Percentiles rank a stretch among this genome's conserved stretches.
phyloP scores from a whole-genome alignment of 35 echinoderm and acorn worm species.

The Apostichopus californicus region DNA sequence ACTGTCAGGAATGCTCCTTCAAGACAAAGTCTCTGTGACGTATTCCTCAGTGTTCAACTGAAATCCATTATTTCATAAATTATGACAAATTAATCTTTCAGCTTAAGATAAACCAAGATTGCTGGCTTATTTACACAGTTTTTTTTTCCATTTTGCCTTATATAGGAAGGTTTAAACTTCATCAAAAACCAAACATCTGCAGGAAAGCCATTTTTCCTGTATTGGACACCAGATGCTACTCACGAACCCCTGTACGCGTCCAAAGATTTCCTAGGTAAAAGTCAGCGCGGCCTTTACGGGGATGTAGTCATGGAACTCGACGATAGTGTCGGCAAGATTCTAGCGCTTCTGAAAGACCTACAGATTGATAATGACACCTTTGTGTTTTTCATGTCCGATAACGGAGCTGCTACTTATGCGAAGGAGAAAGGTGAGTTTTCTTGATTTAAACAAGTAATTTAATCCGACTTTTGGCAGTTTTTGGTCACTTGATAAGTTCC shows the following conservation, averaged over 20 bases:
- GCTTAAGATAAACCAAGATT: neutral
- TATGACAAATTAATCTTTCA: neutral
- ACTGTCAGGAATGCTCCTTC: too few species aligned
- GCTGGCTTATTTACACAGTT: too few species aligned
- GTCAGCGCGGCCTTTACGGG: slow-evolving; percentile 63
- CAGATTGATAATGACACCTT: slow-evolving; percentile 69
- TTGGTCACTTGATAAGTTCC: too few species aligned
- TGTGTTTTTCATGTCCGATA: slow-evolving; percentile 67
- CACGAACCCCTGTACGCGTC: slow-evolving; percentile 64
- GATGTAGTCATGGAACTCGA: slow-evolving; percentile 67
- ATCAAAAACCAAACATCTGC: slow-evolving; percentile 33
- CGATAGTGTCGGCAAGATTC: slow-evolving; percentile 57
- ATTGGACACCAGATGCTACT: slow-evolving; percentile 71
- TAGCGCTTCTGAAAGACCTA: slow-evolving; percentile 40
- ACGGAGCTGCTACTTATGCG: slow-evolving; percentile 62
- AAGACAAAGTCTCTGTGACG: too few species aligned
- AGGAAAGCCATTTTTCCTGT: slow-evolving; percentile 60
- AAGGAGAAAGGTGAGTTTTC: slow-evolving; percentile 32
- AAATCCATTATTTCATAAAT: too few species aligned
- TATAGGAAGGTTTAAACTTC: slow-evolving; percentile 59
- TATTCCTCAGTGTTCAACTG: too few species aligned
- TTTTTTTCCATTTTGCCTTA: too few species aligned
- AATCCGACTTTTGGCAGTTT: too few species aligned
- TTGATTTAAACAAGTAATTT: too few species aligned
- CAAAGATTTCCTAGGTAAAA: slow-evolving; percentile 43